Percentiles rank a stretch among this genome's conserved stretches.
These are phyloP conservation scores for Linnaemya tessellans DNA, from an alignment of 2,888 invertebrate genomes.

Conservation along the genomic window DNA sequence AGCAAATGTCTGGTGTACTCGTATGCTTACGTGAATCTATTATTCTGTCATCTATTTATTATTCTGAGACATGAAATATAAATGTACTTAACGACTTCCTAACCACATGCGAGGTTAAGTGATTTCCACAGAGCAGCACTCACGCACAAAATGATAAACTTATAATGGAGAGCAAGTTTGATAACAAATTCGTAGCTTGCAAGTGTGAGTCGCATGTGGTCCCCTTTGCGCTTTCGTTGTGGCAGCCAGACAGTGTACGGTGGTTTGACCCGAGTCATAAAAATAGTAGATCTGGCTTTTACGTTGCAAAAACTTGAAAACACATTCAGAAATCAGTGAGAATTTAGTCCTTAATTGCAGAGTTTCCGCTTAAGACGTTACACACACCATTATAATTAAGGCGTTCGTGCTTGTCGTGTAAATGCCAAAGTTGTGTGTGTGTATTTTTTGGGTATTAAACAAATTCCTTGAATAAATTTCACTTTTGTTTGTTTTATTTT, in stretches of 20 bases:
- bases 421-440: not conserved
- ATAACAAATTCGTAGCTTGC: not conserved
- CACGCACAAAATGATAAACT: not conserved
- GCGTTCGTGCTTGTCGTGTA: not conserved
- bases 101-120: not conserved
- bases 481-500: not conserved
- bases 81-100: not conserved
- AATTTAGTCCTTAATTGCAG: conserved; percentile 56
- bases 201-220: not conserved
- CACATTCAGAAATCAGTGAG: conserved; percentile 18
- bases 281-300: not conserved
- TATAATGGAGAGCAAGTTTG: not conserved
- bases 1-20: not conserved
- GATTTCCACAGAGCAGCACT: not conserved
- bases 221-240: not conserved
- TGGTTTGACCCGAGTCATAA: not conserved
- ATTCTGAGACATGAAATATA: not conserved
- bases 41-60: not conserved
- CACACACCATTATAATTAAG: not conserved
- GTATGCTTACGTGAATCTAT: not conserved
- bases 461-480: conserved; percentile 12
- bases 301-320: not conserved
- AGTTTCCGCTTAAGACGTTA: conserved; percentile 18
- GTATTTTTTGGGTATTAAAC: conserved; percentile 21
- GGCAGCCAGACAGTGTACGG: not conserved